These are phyloP conservation scores for Ophioninae sp. DNA, from an alignment of 2,888 invertebrate genomes.

Conservation along the genomic window DNA sequence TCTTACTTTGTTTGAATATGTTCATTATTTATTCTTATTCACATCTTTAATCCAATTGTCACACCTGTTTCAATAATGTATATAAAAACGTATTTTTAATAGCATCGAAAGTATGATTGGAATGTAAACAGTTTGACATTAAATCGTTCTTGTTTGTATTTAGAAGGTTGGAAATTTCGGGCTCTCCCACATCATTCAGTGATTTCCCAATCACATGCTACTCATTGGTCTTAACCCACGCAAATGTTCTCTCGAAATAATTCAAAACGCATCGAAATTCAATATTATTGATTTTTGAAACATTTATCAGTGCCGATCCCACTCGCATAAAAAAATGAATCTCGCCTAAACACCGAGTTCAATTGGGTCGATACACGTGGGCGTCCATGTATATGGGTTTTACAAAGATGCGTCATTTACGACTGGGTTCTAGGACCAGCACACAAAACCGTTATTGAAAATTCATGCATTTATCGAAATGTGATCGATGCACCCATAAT, in stretches of 20 bases:
- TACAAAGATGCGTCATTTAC: slow-evolving; percentile 23
- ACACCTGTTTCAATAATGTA: no score
- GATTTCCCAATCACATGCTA: neutral
- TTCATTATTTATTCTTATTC: no score
- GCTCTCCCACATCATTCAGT: neutral
- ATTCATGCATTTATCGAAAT: slow-evolving; percentile 15
- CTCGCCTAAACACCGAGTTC: neutral
- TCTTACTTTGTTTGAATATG: no score
- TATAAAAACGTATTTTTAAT: no score
- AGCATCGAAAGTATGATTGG: no score
- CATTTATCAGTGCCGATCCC: neutral
- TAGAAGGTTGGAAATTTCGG: neutral
- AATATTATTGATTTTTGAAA: neutral
- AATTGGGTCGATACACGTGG: slow-evolving; percentile 10
- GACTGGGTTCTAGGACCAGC: neutral
- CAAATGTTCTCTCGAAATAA: neutral
- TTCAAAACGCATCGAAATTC: neutral
- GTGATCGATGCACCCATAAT: slow-evolving; percentile 11
- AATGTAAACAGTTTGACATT: no score
- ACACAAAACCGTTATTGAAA: neutral
- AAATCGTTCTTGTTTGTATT: neutral
- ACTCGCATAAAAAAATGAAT: neutral
- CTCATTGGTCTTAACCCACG: neutral
- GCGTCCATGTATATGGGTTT: neutral
- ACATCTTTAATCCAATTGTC: no score